phyloP scores from a whole-genome alignment of 2,113 vertebrate genomes.

The Pandion haliaetus region DNA sequence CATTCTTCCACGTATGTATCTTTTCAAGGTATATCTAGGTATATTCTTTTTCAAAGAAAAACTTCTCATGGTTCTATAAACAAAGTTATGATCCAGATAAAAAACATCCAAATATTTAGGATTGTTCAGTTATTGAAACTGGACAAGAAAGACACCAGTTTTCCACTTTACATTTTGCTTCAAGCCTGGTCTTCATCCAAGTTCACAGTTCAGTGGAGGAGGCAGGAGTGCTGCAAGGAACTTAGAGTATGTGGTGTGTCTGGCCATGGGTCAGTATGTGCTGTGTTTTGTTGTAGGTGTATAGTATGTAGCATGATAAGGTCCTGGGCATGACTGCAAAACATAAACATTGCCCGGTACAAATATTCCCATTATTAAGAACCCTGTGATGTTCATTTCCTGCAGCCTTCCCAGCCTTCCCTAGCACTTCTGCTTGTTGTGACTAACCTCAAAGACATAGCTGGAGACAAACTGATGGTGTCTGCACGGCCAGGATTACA shows the following conservation, averaged over 20 bases:
- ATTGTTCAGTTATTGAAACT: background rate
- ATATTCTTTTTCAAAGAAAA: background rate
- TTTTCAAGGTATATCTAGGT: background rate
- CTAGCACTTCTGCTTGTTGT: background rate
- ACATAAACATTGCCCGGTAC: background rate
- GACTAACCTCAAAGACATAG: background rate
- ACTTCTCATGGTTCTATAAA: background rate
- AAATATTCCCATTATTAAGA: background rate
- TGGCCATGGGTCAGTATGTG: background rate
- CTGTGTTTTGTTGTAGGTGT: background rate
- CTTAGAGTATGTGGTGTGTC: accelerated
- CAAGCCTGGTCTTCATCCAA: background rate
- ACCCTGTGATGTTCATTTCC: background rate
- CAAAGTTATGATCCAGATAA: background rate
- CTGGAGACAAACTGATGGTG: background rate
- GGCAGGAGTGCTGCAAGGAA: accelerated
- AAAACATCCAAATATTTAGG: background rate
- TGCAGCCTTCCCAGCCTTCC: background rate
- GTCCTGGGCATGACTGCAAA: background rate
- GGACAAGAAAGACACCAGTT: background rate
- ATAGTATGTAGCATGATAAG: background rate
- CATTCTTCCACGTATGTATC: background rate
- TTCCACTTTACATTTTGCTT: background rate
- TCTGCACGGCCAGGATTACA: background rate
- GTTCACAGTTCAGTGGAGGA: background rate